phyloP scores from a whole-genome alignment of 2,797 vertebrate species.

The Sebastes matsubarae region DNA sequence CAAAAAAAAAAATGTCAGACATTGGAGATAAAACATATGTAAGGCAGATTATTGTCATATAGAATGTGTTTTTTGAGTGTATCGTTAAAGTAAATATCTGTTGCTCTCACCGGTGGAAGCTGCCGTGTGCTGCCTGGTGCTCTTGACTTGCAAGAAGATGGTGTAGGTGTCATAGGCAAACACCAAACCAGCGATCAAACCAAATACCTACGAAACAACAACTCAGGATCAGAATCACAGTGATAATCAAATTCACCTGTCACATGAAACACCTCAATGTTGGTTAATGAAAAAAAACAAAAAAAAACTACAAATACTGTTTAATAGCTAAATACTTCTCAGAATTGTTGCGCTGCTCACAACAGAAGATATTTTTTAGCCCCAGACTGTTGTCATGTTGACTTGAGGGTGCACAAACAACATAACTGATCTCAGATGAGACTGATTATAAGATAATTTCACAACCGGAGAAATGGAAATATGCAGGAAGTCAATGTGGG shows the following conservation, averaged over 20 bases:
- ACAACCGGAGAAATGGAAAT: too few relatives aligned
- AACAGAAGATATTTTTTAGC: not conserved
- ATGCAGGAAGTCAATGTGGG: too few relatives aligned
- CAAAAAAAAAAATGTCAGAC: not conserved
- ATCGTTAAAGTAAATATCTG: rapidly evolving
- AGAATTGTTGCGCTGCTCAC: not conserved
- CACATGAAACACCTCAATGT: not conserved
- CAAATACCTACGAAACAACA: conserved; percentile 75
- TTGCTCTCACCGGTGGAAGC: conserved; percentile 70
- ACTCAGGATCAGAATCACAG: not conserved
- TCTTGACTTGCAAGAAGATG: conserved; percentile 66
- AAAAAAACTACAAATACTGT: not conserved
- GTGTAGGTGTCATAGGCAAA: conserved; percentile 82
- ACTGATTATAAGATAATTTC: too few relatives aligned
- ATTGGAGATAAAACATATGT: not conserved
- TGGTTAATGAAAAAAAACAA: not conserved
- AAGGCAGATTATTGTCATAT: not conserved
- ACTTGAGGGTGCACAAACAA: too few relatives aligned
- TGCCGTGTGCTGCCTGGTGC: conserved; percentile 60
- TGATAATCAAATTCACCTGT: not conserved
- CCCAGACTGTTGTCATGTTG: too few relatives aligned
- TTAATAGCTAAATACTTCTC: not conserved
- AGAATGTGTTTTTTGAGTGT: rapidly evolving
- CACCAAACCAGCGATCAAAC: conserved; percentile 76
- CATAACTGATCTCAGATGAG: too few relatives aligned